These are phyloP conservation scores for silkworm (Bombyx mori) DNA, from an alignment of 1,140 invertebrate genomes.

Conservation along the genomic window ASM3026992v2 NC_085127.1:12625501-12626000, in stretches of 20 bases:
- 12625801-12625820: constrained; percentile 28
- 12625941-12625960: no score
- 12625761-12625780: constrained; percentile 40
- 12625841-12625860: background rate
- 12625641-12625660: constrained; percentile 74
- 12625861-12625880: no score
- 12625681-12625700: constrained; percentile 73
- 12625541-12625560: no score
- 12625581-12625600: background rate
- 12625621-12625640: constrained; percentile 33
- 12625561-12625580: no score
- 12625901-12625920: background rate
- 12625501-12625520: no score
- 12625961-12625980: no score
- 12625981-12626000: no score
- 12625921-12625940: no score
- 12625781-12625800: constrained; percentile 18
- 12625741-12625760: constrained; percentile 75
- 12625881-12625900: background rate
- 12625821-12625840: constrained; percentile 5
- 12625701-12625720: constrained; percentile 78
- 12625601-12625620: background rate
- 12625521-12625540: no score
- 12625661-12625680: constrained; percentile 80
- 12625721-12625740: constrained; percentile 76